These are phyloP conservation scores for Littorina saxatilis DNA, from an alignment of 1,140 invertebrate genomes.

Conservation along the genomic window DNA sequence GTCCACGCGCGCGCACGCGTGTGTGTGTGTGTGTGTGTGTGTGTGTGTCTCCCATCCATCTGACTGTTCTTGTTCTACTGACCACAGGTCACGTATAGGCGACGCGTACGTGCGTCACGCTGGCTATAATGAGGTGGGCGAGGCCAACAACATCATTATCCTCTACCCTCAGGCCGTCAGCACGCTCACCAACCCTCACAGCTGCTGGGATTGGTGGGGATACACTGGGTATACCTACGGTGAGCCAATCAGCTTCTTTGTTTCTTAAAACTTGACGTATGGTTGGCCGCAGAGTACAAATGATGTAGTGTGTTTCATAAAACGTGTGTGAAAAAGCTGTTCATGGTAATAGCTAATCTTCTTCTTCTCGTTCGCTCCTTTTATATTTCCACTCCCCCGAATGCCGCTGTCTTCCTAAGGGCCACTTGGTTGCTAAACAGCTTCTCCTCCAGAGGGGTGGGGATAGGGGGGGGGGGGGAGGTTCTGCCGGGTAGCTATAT, in stretches of 20 bases:
- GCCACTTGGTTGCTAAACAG: too few relatives aligned
- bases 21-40: neutral
- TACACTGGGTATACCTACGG: conserved; percentile 66
- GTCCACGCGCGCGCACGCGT: neutral
- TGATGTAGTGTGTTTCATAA: neutral
- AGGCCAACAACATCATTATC: conserved; percentile 76
- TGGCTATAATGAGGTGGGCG: conserved; percentile 76
- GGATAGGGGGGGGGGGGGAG: too few relatives aligned
- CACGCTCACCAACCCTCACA: conserved; percentile 68
- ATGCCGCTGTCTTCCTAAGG: neutral
- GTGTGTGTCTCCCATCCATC: too few relatives aligned
- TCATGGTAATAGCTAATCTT: neutral
- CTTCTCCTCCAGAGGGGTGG: too few relatives aligned
- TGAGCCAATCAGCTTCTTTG: conserved; percentile 50
- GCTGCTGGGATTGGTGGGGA: conserved; percentile 77
- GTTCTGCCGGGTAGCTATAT: too few relatives aligned
- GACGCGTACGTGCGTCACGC: conserved; percentile 71
- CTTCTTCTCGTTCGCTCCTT: neutral
- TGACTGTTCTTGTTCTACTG: conserved; percentile 41
- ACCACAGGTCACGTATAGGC: conserved; percentile 51
- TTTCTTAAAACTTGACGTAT: too few relatives aligned
- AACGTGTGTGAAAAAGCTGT: neutral
- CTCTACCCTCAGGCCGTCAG: conserved; percentile 75
- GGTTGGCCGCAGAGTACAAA: neutral
- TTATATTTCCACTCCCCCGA: neutral